Base-by-base conservation (phyloP, 2,888 invertebrate genomes). In the Cryptocephalus moraei region DNA sequence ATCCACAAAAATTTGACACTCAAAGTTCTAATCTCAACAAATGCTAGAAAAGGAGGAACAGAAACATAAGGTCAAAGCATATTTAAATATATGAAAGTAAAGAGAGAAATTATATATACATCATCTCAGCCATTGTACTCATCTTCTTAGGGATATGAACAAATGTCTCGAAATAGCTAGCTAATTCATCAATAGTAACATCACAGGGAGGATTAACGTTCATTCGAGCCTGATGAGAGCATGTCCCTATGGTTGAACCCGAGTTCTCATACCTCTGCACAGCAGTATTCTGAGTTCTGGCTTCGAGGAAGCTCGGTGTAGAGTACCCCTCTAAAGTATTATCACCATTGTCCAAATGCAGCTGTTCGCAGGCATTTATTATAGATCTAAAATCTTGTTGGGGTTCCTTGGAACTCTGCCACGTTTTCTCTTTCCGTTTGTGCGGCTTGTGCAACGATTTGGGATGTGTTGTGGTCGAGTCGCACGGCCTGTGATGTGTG, bases 71-170 rank as follows among this genome's bases (percentile, higher is more conserved):
- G 6, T 22, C 22, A 22, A 22, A 22, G 22, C 22, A 22, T 22
- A 39, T 13, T 31, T 39, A 31, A 40, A 45, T 33, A 12, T 14
- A 33, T 34, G 10, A 31, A 22, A 44, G 10, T 43, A 22, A 40
- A 38, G 40, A 38, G 36, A 36, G 4, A n/a, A 11, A 13, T 79
- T 78, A 90, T 73, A 91, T 93, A 69, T 95, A 95, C 94, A 94
- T 95, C 92, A 93, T 93, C 76, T 94, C 93, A 49, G 94, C 94
- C 94, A 94, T 94, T 48, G 86, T 82, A 42, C 93, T 93, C 94
- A 95, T 95, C 71, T 95, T 94, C 73, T 92, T 92, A 56, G 94
- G 94, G 76, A 95, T 93, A 77, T 94, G 89, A 57, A 94, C 90
- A 74, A 90, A 84, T 53, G 91, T 89, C 73, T 95, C 94, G 71